Evolutionary conservation across 2,113 vertebrate species (phyloP).

Genomic region (Hystrix cristata): DNA sequence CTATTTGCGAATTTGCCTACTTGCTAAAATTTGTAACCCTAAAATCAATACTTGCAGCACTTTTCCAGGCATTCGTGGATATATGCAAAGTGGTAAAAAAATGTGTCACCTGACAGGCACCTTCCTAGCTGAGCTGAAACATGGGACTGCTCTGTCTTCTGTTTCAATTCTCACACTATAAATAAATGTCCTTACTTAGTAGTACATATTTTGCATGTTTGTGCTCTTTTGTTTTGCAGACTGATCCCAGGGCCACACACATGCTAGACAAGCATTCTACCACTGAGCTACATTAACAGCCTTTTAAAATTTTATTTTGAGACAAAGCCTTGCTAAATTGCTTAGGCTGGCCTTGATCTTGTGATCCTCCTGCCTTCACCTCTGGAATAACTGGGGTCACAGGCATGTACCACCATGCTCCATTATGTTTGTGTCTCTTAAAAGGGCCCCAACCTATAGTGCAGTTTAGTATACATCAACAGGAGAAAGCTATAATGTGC

Average conservation of each 20-base stretch:
- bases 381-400: neutral
- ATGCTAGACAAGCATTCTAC: neutral
- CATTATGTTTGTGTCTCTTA: neutral
- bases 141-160: neutral
- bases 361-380: neutral
- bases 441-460: neutral
- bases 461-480: neutral
- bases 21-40: neutral
- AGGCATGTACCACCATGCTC: neutral
- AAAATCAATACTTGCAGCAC: neutral
- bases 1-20: constrained; percentile 7
- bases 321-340: neutral
- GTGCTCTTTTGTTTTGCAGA: neutral
- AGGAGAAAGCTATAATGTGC: neutral
- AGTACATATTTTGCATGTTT: neutral
- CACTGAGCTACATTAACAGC: neutral
- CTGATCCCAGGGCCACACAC: neutral
- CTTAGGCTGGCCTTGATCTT: neutral
- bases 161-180: neutral
- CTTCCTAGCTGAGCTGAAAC: neutral
- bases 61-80: neutral
- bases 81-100: neutral
- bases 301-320: neutral
- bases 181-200: neutral
- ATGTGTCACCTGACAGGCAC: neutral